Evolutionary conservation across 1,140 invertebrate species (phyloP), one percentile per base, ranked within the genome.

Genomic region (Caenorhabditis inopinata): DNA sequence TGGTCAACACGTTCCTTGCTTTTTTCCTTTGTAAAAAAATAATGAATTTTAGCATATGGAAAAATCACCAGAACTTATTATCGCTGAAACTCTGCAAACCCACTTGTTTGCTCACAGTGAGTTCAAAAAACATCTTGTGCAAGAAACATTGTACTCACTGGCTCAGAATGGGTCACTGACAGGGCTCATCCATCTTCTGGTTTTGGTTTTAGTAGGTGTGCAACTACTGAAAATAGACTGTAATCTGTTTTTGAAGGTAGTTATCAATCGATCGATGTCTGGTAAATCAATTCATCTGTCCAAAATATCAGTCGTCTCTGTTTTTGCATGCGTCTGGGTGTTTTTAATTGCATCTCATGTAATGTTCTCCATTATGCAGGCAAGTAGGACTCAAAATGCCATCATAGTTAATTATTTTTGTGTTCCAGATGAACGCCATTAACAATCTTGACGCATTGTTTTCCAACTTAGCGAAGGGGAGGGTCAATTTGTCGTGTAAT

Each of bases 231-330:
- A 82, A 45, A 29, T 23, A 5, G 5, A 38, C n/a, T 46, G 25
- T 45, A 9, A 32, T 21, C n/a, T 42, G 3, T 1, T 21, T 2
- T 58, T 77, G 62, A 23, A 82, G 84, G 84, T 87, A 16, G 86
- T 86, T 1, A 86, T 86, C 75, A 85, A 85, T 53, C 80, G 86
- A 7, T 87, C 86, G 21, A 87, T 87, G 86, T 80, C 83, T 7
- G 86, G 86, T 42, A 84, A 87, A 78, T 87, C 87, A 2, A 87
- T 89, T 45, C 83, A 81, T 16, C 74, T 87, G 1, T 88, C 88
- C 0, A 80, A 81, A 35, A 35, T 80, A 27, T 86, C 78, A 47
- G 86, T 87, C 12, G 81, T 87, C 35, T 74, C 74, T 2, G 48
- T 89, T 14, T 87, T 87, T 48, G 74, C 83, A 7, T 76, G 78